Percentiles rank a stretch among this genome's conserved stretches.
Conservation (phyloP, 2,113 vertebrate genomes). For the Crotalus horridus region DNA sequence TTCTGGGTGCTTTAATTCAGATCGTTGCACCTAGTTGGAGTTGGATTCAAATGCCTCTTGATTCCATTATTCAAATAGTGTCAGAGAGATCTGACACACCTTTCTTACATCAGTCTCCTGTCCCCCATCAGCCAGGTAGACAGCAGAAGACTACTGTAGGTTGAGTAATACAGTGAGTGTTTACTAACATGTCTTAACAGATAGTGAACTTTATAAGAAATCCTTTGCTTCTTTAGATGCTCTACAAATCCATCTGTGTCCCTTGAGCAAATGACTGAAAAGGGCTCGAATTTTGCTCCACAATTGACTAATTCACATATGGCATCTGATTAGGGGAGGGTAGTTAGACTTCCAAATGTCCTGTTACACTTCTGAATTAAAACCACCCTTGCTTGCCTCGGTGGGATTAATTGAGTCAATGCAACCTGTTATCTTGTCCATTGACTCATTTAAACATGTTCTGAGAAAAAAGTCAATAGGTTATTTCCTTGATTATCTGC, state of each 20-base stretch:
- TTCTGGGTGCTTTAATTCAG: background rate
- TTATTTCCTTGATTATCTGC: background rate
- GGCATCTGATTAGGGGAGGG: background rate
- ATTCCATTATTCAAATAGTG: background rate
- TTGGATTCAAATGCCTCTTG: background rate
- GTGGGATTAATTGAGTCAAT: background rate
- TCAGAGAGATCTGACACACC: background rate
- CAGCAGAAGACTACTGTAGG: background rate
- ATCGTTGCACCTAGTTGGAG: background rate
- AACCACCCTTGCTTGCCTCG: background rate
- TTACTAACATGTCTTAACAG: background rate
- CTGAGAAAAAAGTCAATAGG: background rate
- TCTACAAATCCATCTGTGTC: background rate
- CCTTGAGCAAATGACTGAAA: background rate
- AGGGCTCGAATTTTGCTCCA: background rate
- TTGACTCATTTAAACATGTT: background rate
- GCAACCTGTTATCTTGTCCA: background rate
- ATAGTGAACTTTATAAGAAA: background rate
- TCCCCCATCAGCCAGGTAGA: background rate
- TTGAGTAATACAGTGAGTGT: background rate
- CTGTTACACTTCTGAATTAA: background rate
- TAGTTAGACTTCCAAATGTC: background rate
- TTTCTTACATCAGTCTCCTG: background rate
- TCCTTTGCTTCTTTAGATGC: background rate
- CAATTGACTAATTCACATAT: background rate